Evolutionary conservation across 2,797 vertebrate species (phyloP).

Genomic region (Graptemys geographica): DNA sequence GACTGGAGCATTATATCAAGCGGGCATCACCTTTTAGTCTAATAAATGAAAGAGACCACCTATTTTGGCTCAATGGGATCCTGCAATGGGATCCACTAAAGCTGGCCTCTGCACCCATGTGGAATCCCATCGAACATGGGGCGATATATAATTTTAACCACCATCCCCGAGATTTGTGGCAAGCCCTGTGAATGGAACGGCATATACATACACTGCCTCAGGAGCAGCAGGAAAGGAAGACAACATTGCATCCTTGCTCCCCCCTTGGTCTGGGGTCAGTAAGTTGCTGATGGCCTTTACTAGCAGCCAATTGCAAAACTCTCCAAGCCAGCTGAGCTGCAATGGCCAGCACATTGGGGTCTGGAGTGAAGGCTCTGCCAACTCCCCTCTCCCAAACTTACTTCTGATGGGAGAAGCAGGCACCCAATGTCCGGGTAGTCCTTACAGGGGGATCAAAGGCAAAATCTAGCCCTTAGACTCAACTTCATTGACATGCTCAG

Average conservation of each 20-base stretch:
- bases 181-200: neutral
- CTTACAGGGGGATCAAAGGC: neutral
- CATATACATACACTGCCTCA: neutral
- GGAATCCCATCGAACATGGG: neutral
- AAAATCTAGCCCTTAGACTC: neutral
- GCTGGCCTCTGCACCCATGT: neutral
- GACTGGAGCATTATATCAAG: neutral
- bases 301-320: neutral
- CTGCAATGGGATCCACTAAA: neutral
- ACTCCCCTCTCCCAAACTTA: neutral
- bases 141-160: neutral
- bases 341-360: neutral
- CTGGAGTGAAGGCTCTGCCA: neutral
- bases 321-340: neutral
- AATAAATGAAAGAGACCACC: constrained; percentile 12
- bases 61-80: neutral
- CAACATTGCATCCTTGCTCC: neutral
- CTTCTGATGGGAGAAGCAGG: neutral
- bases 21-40: neutral
- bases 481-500: neutral
- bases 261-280: neutral
- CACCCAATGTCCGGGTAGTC: neutral
- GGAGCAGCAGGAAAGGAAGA: neutral
- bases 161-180: neutral
- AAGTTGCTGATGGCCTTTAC: neutral